Conservation (phyloP, 2,797 vertebrate species). For the Phrynocephalus forsythii region DNA sequence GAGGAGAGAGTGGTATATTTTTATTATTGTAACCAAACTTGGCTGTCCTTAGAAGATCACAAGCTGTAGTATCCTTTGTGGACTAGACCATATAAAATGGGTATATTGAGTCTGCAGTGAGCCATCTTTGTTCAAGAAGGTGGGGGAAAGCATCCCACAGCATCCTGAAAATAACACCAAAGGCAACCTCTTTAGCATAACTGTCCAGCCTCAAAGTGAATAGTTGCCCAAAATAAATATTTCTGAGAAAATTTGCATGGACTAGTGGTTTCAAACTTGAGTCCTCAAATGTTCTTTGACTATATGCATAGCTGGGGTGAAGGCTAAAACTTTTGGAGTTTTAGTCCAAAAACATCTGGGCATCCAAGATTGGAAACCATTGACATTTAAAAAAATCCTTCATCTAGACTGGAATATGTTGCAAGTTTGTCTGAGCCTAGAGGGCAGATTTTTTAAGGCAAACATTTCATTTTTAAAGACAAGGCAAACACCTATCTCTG, state of each 20-base stretch:
- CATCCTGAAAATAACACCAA: not conserved
- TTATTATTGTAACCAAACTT: not conserved
- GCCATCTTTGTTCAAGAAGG: not conserved
- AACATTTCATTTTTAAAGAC: not conserved
- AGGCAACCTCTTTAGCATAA: not conserved
- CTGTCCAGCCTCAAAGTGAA: not conserved
- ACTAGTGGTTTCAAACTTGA: too few species aligned
- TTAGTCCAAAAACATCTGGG: too few species aligned
- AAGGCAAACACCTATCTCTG: conserved; percentile 4
- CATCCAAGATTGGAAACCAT: too few species aligned
- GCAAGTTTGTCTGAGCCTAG: not conserved
- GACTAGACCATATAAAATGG: not conserved
- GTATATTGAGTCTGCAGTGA: not conserved
- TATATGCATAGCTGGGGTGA: too few species aligned
- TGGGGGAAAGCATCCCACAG: not conserved
- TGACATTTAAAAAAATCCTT: not conserved
- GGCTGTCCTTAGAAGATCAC: not conserved
- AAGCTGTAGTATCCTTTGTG: not conserved
- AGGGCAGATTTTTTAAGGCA: not conserved
- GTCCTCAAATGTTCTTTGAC: too few species aligned
- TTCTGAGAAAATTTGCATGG: not conserved
- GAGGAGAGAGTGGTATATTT: too few species aligned
- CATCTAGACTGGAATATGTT: not conserved
- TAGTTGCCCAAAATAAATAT: not conserved
- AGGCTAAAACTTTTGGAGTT: too few species aligned